A percentile compares a stretch with the other conserved stretches of the same genome.
Conservation (phyloP, 2,797 vertebrate species). For the Peromyscus melanophrys region DNA sequence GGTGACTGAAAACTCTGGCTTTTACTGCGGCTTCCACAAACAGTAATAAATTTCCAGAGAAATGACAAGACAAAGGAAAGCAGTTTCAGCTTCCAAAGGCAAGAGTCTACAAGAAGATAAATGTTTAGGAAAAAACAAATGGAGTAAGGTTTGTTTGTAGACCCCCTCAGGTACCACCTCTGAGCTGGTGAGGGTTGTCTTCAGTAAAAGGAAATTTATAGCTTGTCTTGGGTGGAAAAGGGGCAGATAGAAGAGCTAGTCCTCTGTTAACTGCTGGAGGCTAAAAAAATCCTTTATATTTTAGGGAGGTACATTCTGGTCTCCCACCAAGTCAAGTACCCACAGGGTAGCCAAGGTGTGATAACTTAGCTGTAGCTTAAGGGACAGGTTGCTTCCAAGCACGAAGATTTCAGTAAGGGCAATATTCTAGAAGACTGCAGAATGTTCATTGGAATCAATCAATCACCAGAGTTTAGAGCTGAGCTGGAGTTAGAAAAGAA, state of each 20-base stretch:
- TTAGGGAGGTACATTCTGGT: not conserved
- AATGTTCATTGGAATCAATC: not conserved
- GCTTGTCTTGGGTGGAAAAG: not conserved
- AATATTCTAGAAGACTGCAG: not conserved
- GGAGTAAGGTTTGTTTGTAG: not conserved
- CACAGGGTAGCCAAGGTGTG: not conserved
- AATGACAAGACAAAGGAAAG: not conserved
- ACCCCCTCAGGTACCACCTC: not conserved
- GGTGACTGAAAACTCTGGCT: not conserved
- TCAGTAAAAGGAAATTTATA: not conserved
- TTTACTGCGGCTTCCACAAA: not conserved
- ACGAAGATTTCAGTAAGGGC: not conserved
- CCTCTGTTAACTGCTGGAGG: not conserved
- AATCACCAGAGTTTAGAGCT: not conserved
- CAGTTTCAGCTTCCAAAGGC: not conserved
- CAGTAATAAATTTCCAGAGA: not conserved
- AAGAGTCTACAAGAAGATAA: not conserved
- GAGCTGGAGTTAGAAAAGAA: not conserved
- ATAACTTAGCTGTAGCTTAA: not conserved
- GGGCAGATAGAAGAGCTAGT: not conserved
- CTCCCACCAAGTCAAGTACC: not conserved
- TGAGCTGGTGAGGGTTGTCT: not conserved
- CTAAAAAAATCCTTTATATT: not conserved
- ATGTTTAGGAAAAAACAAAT: slow-evolving; percentile 28
- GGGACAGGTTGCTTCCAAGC: not conserved